Percentiles rank a stretch among this genome's conserved stretches.
Conservation (phyloP, 2,888 invertebrate species). For the Aporophyla lueneburgensis region DNA sequence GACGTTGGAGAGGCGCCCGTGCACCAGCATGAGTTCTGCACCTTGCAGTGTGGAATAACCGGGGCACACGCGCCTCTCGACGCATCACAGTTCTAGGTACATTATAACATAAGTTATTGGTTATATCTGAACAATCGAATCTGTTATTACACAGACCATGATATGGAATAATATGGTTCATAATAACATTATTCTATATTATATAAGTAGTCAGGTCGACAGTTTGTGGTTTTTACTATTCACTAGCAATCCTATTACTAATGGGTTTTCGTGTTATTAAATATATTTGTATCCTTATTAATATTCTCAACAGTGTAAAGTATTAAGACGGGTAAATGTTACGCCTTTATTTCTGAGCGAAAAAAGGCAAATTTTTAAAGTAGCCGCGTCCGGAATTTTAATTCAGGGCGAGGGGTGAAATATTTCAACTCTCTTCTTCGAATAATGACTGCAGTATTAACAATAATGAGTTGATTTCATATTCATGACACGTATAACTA, state of each 20-base stretch:
- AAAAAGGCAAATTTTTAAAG: constrained; percentile 76
- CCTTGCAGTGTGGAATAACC: too few relatives aligned
- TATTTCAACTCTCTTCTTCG: constrained; percentile 72
- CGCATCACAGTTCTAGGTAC: too few relatives aligned
- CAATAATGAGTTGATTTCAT: constrained; percentile 67
- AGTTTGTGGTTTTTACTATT: neutral
- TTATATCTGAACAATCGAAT: too few relatives aligned
- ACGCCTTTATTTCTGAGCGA: constrained; percentile 77
- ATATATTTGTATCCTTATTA: constrained; percentile 70
- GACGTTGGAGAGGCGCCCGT: too few relatives aligned
- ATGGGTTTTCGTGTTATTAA: constrained; percentile 22
- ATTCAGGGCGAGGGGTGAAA: constrained; percentile 72
- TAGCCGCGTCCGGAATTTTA: constrained; percentile 76
- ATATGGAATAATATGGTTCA: neutral
- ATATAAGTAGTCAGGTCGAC: too few relatives aligned
- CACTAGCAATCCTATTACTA: too few relatives aligned
- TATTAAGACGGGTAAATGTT: constrained; percentile 77
- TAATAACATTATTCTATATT: too few relatives aligned
- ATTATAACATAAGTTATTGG: too few relatives aligned
- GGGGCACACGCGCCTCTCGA: too few relatives aligned
- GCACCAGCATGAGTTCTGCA: too few relatives aligned
- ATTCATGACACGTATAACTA: constrained; percentile 64
- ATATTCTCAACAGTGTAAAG: constrained; percentile 74
- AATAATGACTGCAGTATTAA: constrained; percentile 73
- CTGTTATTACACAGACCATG: too few relatives aligned